phyloP scores from a whole-genome alignment of 2,888 invertebrate genomes.

The Dryobotodes eremita region DNA sequence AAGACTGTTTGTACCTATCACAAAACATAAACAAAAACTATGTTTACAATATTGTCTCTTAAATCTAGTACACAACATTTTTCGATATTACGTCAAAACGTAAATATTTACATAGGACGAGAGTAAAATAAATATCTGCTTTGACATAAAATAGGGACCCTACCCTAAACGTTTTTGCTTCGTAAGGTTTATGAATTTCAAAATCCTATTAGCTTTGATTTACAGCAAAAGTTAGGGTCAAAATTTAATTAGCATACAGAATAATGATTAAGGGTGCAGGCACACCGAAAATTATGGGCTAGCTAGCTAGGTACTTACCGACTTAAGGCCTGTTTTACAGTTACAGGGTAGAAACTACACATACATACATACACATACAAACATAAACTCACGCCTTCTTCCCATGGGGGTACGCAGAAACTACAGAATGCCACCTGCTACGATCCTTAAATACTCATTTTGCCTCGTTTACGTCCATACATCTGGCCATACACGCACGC shows the following conservation, averaged over 20 bases:
- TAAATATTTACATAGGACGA: conserved; percentile 39
- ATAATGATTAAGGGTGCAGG: conserved; percentile 22
- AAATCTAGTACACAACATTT: neutral
- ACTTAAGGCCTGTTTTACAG: neutral
- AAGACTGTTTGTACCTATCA: neutral
- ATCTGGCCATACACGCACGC: too few species aligned
- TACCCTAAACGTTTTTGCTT: conserved; percentile 28
- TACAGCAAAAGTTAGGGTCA: conserved; percentile 55
- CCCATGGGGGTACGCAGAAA: too few species aligned
- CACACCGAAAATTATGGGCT: neutral
- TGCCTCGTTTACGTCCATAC: too few species aligned
- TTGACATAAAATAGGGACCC: conserved; percentile 26
- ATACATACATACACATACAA: too few species aligned
- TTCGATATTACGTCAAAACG: neutral
- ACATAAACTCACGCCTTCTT: too few species aligned
- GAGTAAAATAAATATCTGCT: conserved; percentile 34
- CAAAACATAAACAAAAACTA: neutral
- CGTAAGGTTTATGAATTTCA: conserved; percentile 37
- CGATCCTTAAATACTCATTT: too few species aligned
- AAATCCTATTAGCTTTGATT: conserved; percentile 58
- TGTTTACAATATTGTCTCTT: neutral
- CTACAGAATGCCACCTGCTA: too few species aligned
- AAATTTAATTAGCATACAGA: conserved; percentile 59
- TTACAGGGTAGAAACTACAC: too few species aligned
- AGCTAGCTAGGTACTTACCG: neutral